Evolutionary conservation across 2,113 vertebrate species (phyloP), one percentile per base, ranked within the genome.

Genomic region (Indicator maculatus): DNA sequence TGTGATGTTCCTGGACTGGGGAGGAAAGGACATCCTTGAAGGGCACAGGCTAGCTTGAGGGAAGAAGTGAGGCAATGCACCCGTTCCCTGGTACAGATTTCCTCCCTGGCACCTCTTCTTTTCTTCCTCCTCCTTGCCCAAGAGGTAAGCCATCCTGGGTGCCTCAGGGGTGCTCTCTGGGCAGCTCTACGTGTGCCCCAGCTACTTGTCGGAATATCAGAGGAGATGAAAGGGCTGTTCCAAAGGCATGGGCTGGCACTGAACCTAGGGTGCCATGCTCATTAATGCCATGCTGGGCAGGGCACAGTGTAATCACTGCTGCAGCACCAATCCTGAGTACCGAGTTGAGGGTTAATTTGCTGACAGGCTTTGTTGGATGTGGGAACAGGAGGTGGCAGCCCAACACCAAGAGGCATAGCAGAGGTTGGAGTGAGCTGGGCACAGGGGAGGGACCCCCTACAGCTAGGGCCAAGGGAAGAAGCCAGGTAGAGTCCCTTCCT

Each of bases 281-380:
- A 86, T 96, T 96, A 95, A 93, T 18, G 1, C 47, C 1, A 6
- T 2, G 7, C 41, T 1, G 2, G 53, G 79, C 58, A 90, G 86
- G 61, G 64, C 58, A 31, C 5, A 1, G 33, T 3, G 3, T 45
- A 93, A 83, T 52, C 80, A 64, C 44, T 16, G 1, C 33, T 47
- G 36, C 8, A 3, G 26, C 60, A 91, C 70, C 52, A 36, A 61
- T 44, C 24, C n/a, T 2, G 3, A 41, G 33, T 19, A 70, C 27
- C 4, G 16, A 27, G 93, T n/a, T 88, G 92, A 94, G 94, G 92
- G 92, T 95, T 93, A 93, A 96, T 88, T 93, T 1, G 2, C 56
- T 0, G 1, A 20, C 1, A 12, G 64, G 33, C 28, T 47, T 77
- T 80, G 41, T 11, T 36, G 38, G 47, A 20, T 5, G 4, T 3